Evolutionary conservation across 2,888 invertebrate genomes (phyloP), one percentile per base, ranked within the genome.

Genomic region (Drosophila pseudotakahashii): DNA sequence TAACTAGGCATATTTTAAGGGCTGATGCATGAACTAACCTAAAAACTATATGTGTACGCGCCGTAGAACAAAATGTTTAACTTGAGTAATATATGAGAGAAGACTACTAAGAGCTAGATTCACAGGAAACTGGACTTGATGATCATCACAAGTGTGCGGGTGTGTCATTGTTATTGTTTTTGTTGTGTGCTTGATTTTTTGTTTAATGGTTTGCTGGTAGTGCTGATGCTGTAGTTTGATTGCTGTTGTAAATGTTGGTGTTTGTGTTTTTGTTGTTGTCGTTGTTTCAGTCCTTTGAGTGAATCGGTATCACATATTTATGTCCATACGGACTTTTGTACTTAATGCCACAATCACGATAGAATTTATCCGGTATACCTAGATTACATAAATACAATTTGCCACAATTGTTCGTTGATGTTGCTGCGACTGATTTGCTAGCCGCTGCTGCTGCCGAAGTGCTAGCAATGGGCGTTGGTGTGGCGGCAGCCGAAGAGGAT

Each of bases 311-410:
- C 79, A 96, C 95, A 92, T 96, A 96, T 92, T 96, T 96, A 61
- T 96, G 94, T 59, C 96, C 96, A 88, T 97, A 98, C 7, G 98
- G 98, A 77, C 97, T 96, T 87, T 95, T 94, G 93, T 97, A 98
- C 75, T 93, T 93, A 87, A 98, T 95, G 61, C 95, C 95, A 79
- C 95, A 94, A 84, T 95, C 95, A 57, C 93, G 93, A 93, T 96
- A 97, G 83, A 97, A 94, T 90, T 94, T 94, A 77, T 94, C 93
- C 32, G 98, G 97, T 89, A 97, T 94, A 78, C 96, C 96, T 88
- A 97, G 93, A 93, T 97, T 96, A 91, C 96, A 97, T 76, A 98
- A 94, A 93, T 97, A 97, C 80, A 97, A 93, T 91, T 95, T 95
- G 52, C 96, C 95, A 88, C 94, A 92, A 76, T 89, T 94, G 75